Evolutionary conservation across 2,797 vertebrate species (phyloP), one percentile per base, ranked within the genome.

Genomic region (Eleutherodactylus coqui): DNA sequence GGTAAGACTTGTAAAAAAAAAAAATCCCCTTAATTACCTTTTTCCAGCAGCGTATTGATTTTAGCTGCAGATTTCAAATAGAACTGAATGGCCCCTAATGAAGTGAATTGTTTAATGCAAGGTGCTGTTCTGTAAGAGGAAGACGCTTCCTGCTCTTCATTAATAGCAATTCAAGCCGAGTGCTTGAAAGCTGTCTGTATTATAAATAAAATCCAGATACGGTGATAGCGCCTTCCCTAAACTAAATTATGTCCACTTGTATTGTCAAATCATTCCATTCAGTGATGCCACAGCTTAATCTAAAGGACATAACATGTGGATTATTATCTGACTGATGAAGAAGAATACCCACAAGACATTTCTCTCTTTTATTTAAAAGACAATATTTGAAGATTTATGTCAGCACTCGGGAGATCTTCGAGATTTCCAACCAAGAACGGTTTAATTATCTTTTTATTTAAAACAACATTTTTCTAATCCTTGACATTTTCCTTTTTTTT

Each of bases 241-340:
- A 91, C 88, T 91, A 90, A 91, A 92, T 92, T 88, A 90, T 91
- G 90, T 91, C 89, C 88, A 89, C 89, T 90, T 92, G 89, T 91
- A 91, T 91, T 84, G 86, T 88, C 91, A 91, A 89, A 91, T 90
- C 67, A 84, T 92, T 91, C 88, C 75, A 85, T 92, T 92, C 91
- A 91, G 90, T 87, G 88, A 87, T 88, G 90, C 78, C 85, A 89
- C 91, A 91, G 75, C 89, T 90, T 90, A 92, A 91, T 90, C 84
- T 89, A 90, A 93, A 91, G 90, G 87, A 89, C 84, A 90, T 85
- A 90, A 89, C 91, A 89, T 88, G 84, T 67, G 86, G 85, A 89
- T 89, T 90, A 90, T 84, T 85, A 91, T 89, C 76, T 17, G 47
- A 79, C 47, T 84, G 75, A 80, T 84, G 82, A 84, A 82, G 79